phyloP scores from a whole-genome alignment of 2,113 vertebrate species.

The Nerophis ophidion region DNA sequence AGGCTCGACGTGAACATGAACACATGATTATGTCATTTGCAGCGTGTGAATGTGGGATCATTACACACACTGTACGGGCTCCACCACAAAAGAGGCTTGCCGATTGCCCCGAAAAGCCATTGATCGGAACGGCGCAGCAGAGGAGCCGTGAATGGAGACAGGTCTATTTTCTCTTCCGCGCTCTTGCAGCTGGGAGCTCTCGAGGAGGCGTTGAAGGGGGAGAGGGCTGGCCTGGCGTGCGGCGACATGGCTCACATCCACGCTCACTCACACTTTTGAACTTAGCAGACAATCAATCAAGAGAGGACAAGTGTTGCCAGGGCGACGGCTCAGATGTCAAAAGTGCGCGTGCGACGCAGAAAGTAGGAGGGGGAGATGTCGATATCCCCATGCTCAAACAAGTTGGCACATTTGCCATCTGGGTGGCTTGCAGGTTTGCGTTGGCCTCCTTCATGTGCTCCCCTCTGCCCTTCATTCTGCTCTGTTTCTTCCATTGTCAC shows the following conservation, averaged over 20 bases:
- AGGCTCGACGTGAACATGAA: no score
- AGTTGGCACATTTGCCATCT: constrained; percentile 49
- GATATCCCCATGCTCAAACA: constrained; percentile 50
- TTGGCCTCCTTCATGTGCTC: constrained; percentile 38
- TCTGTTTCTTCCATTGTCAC: constrained; percentile 61
- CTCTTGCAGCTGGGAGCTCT: constrained; percentile 61
- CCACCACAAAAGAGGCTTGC: constrained; percentile 55
- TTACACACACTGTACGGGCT: constrained; percentile 32
- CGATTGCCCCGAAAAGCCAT: constrained; percentile 58
- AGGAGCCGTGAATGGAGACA: constrained; percentile 56
- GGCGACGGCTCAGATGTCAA: constrained; percentile 35
- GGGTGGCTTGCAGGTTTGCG: constrained; percentile 37
- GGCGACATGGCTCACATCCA: constrained; percentile 27
- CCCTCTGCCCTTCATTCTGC: constrained; percentile 56
- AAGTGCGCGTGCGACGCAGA: constrained; percentile 33
- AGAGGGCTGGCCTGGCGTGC: constrained; percentile 27
- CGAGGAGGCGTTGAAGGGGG: constrained; percentile 23
- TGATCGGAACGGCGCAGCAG: constrained; percentile 63
- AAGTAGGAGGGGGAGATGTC: constrained; percentile 53
- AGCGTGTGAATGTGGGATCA: constrained; percentile 38
- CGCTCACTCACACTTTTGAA: constrained; percentile 24
- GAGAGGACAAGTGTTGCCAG: constrained; percentile 16
- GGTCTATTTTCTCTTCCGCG: constrained; percentile 40
- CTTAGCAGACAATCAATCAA: constrained; percentile 49
- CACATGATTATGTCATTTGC: constrained; percentile 41